A percentile compares a stretch with the other conserved stretches of the same genome.
These are phyloP conservation scores for Sminthurinus aureus DNA, from an alignment of 2,888 invertebrate species.

Conservation along the genomic window DNA sequence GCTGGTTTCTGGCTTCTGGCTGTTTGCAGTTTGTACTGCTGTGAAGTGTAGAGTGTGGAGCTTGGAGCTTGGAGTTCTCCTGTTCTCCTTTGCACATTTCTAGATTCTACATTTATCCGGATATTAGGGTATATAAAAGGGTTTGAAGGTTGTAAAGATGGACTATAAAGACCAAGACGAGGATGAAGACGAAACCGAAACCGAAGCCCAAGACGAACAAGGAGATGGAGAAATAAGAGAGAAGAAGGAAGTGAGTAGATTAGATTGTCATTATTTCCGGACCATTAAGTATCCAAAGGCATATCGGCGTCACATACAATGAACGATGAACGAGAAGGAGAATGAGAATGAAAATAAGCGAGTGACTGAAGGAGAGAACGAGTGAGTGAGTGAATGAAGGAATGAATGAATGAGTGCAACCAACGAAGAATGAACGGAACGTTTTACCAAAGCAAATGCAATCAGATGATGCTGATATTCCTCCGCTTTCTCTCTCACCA, in stretches of 20 bases:
- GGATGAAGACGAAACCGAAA: conserved; percentile 2
- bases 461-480: conserved; percentile 23
- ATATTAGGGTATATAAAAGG: not conserved
- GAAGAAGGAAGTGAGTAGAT: conserved; percentile 28
- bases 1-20: not conserved
- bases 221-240: conserved; percentile 14
- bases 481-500: conserved; percentile 13
- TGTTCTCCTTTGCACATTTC: too few species aligned
- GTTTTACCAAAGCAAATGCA: conserved; percentile 24
- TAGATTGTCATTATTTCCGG: conserved; percentile 48
- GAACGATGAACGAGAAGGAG: conserved; percentile 2
- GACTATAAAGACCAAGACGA: not conserved
- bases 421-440: conserved; percentile 18
- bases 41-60: too few species aligned
- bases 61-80: too few species aligned
- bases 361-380: conserved; percentile 21
- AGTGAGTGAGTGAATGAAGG: not conserved
- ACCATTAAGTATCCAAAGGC: conserved; percentile 48
- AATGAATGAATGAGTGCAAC: conserved; percentile 29
- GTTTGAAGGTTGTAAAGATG: not conserved
- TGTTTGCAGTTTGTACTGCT: too few species aligned
- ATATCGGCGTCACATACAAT: conserved; percentile 42
- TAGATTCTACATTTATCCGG: too few species aligned
- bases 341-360: too few species aligned
- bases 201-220: not conserved